A percentile compares a stretch with the other conserved stretches of the same genome.
These are phyloP conservation scores for Zosterops japonicus DNA, from an alignment of 2,113 vertebrate genomes.

Conservation along the genomic window DNA sequence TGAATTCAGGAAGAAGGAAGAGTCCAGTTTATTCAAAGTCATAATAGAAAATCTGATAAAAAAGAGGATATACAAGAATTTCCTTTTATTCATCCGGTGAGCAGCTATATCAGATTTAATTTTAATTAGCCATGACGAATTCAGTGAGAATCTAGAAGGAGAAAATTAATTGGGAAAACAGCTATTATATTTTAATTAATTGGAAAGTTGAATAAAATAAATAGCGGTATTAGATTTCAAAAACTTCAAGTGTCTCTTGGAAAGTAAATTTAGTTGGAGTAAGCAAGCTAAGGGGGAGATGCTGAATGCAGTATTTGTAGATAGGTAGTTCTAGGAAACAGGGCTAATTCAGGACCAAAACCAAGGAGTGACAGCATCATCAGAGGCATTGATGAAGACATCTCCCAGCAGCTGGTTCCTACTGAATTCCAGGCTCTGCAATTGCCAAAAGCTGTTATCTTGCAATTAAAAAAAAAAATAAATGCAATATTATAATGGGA, in stretches of 20 bases:
- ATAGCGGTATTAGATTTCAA: neutral
- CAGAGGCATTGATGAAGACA: neutral
- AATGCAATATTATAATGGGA: neutral
- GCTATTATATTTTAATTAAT: neutral
- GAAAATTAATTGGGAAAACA: neutral
- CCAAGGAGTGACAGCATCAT: neutral
- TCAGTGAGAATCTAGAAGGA: neutral
- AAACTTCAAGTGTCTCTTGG: neutral
- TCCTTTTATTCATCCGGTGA: neutral
- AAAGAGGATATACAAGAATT: neutral
- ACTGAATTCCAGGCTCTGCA: neutral
- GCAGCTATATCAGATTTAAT: neutral
- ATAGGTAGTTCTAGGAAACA: neutral
- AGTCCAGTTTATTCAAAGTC: neutral
- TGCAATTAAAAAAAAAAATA: neutral
- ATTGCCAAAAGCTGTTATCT: neutral
- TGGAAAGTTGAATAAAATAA: neutral
- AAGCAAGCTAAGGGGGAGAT: neutral
- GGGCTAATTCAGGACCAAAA: neutral
- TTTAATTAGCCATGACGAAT: neutral
- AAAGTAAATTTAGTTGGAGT: neutral
- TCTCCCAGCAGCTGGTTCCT: neutral
- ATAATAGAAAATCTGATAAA: neutral
- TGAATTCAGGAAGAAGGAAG: neutral
- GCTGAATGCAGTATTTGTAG: neutral